phyloP scores from a whole-genome alignment of 1,140 invertebrate genomes.

The Linepithema humile region DNA sequence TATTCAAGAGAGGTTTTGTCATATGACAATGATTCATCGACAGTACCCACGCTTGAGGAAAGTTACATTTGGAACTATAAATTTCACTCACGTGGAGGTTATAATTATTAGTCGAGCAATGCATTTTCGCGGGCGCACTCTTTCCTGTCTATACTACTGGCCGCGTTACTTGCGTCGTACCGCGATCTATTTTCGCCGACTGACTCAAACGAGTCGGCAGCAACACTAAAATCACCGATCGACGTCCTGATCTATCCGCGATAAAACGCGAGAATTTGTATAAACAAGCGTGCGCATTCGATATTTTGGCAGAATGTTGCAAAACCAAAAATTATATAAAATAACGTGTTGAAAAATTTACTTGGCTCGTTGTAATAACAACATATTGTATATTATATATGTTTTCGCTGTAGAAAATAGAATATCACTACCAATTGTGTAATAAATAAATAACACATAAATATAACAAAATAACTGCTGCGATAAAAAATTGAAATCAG shows the following conservation, averaged over 20 bases:
- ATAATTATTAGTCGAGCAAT: slow-evolving; percentile 69
- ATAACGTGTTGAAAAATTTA: background rate
- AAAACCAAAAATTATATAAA: slow-evolving; percentile 16
- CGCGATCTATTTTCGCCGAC: slow-evolving; percentile 66
- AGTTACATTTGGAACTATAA: slow-evolving; percentile 52
- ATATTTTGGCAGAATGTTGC: slow-evolving; percentile 33
- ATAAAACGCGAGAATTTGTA: slow-evolving; percentile 34
- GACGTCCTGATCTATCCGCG: slow-evolving; percentile 43
- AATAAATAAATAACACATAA: background rate
- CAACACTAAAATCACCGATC: slow-evolving; percentile 53
- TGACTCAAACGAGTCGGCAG: slow-evolving; percentile 67
- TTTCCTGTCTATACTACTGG: slow-evolving; percentile 64
- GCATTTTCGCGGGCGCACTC: slow-evolving; percentile 54
- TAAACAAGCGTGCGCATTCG: slow-evolving; percentile 15
- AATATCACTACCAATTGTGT: background rate
- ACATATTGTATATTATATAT: background rate
- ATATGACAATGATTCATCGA: slow-evolving; percentile 39
- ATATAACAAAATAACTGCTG: too few relatives aligned
- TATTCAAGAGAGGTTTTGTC: background rate
- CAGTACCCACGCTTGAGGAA: slow-evolving; percentile 20
- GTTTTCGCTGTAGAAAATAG: background rate
- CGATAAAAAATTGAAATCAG: background rate
- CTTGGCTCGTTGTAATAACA: slow-evolving; percentile 9
- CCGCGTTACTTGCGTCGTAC: slow-evolving; percentile 50
- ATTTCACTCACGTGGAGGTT: slow-evolving; percentile 63